Evolutionary conservation across 2,113 vertebrate genomes (phyloP), one percentile per base, ranked within the genome.

Genomic region (Gallinago media): DNA sequence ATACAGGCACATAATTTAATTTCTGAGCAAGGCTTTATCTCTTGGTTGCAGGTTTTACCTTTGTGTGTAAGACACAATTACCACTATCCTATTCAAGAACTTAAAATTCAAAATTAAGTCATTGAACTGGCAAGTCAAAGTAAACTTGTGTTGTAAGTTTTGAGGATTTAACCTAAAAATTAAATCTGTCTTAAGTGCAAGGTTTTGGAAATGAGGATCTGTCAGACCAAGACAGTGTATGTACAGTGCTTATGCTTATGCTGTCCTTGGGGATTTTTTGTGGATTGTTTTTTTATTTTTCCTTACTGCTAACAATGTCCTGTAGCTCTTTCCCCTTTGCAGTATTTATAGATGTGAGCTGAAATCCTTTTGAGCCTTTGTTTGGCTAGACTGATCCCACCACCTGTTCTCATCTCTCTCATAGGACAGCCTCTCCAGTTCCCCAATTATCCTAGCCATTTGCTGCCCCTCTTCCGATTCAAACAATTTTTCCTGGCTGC

Each of bases 311-410:
- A 47, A 54, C 52, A 20, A 9, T 36, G 58, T 68, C 74, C 58
- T 75, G 38, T 44, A 54, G 61, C 71, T 66, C 75, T 29, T 90
- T 76, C 67, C 72, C 85, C 19, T 4, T 49, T 84, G 76, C 56
- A 63, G 32, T 96, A 97, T 94, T 96, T 95, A 95, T 96, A 96
- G 92, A 84, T 2, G 9, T 7, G 55, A 95, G 59, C 76, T 71
- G 72, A 97, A 97, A 96, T 94, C 96, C 83, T 58, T 83, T 71
- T 92, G 85, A 95, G 91, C 95, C 86, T 96, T 97, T 97, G 95
- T 97, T 97, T 97, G 88, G 88, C 68, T 96, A 97, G 79, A 50
- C 67, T 86, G 95, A 95, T 94, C 91, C 83, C 32, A 92, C 86
- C 96, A 96, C 94, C 94, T 97, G 96, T 80, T 94, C 83, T 88